A percentile compares a stretch with the other conserved stretches of the same genome.
Evolutionary conservation across 2,113 vertebrate genomes (phyloP).

Genomic region (Pipra filicauda): DNA sequence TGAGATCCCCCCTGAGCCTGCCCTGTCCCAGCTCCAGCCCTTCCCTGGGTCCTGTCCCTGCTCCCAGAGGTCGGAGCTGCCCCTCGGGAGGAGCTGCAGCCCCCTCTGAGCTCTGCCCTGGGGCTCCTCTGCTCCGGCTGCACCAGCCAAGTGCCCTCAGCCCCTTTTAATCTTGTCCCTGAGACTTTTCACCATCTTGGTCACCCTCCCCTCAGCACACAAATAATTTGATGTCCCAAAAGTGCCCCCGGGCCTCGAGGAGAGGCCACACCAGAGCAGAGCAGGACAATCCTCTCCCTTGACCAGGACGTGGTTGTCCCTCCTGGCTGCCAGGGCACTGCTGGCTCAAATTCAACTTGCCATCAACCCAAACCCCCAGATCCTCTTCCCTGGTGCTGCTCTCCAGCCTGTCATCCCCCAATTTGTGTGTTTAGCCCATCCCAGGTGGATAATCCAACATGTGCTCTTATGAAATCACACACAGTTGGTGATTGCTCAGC

Average conservation of each 20-base stretch:
- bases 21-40: not conserved
- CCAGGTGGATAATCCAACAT: not conserved
- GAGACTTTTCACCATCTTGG: not conserved
- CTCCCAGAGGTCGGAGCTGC: not conserved
- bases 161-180: not conserved
- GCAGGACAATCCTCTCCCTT: not conserved
- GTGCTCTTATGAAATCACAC: not conserved
- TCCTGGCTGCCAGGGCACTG: too few relatives aligned
- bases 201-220: not conserved
- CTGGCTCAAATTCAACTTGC: not conserved
- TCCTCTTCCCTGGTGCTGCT: not conserved
- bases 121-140: not conserved
- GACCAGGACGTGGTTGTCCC: too few relatives aligned
- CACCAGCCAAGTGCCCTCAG: not conserved
- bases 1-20: not conserved
- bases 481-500: rapidly evolving
- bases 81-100: not conserved
- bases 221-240: not conserved
- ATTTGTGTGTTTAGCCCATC: not conserved
- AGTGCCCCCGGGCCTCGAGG: not conserved
- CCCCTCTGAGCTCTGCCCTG: not conserved
- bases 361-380: not conserved
- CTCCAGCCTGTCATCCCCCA: not conserved
- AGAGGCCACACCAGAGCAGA: not conserved
- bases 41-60: not conserved